Evolutionary conservation across 2,797 vertebrate genomes (phyloP), one percentile per base, ranked within the genome.

Genomic region (Epinephelus awoara): DNA sequence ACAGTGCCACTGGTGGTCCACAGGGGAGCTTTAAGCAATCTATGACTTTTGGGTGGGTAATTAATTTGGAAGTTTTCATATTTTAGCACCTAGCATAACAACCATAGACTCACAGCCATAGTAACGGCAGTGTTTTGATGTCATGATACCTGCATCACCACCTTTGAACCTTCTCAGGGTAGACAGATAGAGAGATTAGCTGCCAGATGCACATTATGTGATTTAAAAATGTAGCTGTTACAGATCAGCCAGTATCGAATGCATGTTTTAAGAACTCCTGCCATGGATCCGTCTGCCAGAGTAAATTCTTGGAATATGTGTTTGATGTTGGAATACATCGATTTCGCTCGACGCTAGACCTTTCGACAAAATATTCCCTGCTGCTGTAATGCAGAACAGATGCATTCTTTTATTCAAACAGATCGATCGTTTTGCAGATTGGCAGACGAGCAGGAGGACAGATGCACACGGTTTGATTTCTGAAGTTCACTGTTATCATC

Each of bases 401-500:
- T 66, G 23, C 19, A 65, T 58, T 18, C 9, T 62, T 55, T 50
- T 8, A 56, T 56, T 51, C 21, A 52, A 55, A 38, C 13, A 69
- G 34, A 69, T 79, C 23, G 1, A 55, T 73, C 4, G 1, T 61
- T 65, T 68, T 38, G 65, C 54, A 81, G 61, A 57, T 12, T 50
- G 42, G 34, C 49, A 79, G 65, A 59, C 15, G 66, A 52, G 23
- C 10, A 27, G 40, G 23, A 64, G 44, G 34, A 73, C 55, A 71
- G 50, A 77, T 52, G 42, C 19, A 66, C 25, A n/a, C 40, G 4
- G 71, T 59, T 71, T 67, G 56, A 63, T 73, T 67, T 66, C 59
- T 67, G 14, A 77, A 23, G 62, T 78, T 74, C 8, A 50, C 72
- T 18, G 19, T 73, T 82, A 68, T 84, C 72, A 80, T 88, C 67